Evolutionary conservation across 2,888 invertebrate genomes (phyloP), one percentile per base, ranked within the genome.

Genomic region (Rotaria socialis): DNA sequence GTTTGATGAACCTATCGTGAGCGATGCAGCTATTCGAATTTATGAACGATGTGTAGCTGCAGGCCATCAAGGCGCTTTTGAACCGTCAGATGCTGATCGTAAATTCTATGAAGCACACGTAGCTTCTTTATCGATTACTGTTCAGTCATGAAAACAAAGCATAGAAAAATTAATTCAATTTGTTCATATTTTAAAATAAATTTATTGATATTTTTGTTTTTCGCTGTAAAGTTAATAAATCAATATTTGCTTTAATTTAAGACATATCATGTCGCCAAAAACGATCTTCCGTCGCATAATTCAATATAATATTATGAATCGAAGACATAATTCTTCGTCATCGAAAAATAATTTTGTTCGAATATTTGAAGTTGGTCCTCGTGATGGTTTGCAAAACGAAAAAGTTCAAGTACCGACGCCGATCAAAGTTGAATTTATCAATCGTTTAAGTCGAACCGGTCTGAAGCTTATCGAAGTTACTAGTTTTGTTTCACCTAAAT

Each of bases 351-450:
- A 56, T 55, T 55, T 41, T 89, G 94, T 96, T 35, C 94, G 95
- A 89, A 94, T 99, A 87, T 97, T 99, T 80, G 99, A 99, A 93
- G 99, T 99, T 41, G 98, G 98, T 0, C 96, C 98, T 0, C 93
- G 99, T 89, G 99, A 99, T 93, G 99, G 99, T 41, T 93, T 99
- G 50, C 99, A 99, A 92, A 99, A 99, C 93, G 97, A 99, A 92
- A 92, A 94, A 89, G 91, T 91, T 85, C 86, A 95, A 88, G 94
- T 99, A 14, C 94, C 96, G 0, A 94, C 96, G 0, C 92, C 94
- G 41, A 93, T 94, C 0, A 99, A 99, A 93, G 93, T 98, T 84
- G 94, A 96, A 89, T 93, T 99, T 22, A 96, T 99, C 87, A 94
- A 97, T 90, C 94, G 93, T 90, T 92, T 99, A 67, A 94, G 95